These are phyloP conservation scores for Python bivittatus DNA, from an alignment of 2,113 vertebrate genomes.

Conservation along the genomic window DNA sequence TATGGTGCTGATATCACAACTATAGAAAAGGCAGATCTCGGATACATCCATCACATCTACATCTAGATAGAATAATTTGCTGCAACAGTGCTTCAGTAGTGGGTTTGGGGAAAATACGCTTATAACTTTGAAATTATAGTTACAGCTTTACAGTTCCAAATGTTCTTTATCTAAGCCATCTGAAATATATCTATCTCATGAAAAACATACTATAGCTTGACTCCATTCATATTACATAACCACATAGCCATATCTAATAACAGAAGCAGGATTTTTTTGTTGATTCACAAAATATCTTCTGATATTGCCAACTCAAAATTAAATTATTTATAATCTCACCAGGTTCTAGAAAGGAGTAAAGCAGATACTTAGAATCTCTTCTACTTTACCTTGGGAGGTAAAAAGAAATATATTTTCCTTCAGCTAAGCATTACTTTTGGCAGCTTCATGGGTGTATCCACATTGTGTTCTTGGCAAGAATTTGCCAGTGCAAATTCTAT, in stretches of 20 bases:
- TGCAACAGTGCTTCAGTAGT: not conserved
- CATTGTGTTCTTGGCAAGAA: not conserved
- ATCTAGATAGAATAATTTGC: not conserved
- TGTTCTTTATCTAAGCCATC: not conserved
- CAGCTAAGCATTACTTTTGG: not conserved
- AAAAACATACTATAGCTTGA: not conserved
- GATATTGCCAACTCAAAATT: not conserved
- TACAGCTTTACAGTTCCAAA: not conserved
- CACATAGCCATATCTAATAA: not conserved
- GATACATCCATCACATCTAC: not conserved
- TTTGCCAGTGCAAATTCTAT: not conserved
- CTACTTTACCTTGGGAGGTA: not conserved
- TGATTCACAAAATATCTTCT: not conserved
- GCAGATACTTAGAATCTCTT: not conserved
- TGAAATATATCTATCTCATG: not conserved
- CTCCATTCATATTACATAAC: not conserved
- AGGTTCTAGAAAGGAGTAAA: not conserved
- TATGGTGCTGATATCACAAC: not conserved
- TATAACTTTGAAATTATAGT: constrained; percentile 4
- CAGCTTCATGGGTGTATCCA: not conserved
- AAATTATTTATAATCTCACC: not conserved
- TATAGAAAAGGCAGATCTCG: constrained; percentile 9
- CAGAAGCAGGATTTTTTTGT: not conserved
- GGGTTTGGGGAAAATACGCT: not conserved
- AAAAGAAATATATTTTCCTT: not conserved